These are phyloP conservation scores for Ginglymostoma cirratum DNA, from an alignment of 2,113 vertebrate genomes.

Conservation along the genomic window DNA sequence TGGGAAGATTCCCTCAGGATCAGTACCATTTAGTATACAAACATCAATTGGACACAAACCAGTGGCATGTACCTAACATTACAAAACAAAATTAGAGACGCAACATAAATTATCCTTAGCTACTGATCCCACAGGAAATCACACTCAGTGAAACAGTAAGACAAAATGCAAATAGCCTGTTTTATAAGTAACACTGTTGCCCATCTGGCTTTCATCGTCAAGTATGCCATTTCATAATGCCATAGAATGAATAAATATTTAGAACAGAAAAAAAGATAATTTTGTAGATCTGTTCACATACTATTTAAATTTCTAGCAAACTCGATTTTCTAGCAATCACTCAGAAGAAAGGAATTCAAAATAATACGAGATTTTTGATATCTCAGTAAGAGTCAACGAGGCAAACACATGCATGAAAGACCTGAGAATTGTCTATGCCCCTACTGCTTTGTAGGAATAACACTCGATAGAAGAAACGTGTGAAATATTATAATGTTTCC, in stretches of 20 bases:
- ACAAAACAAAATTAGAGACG: background rate
- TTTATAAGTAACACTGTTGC: background rate
- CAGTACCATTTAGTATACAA: background rate
- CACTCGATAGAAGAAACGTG: background rate
- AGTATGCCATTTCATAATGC: background rate
- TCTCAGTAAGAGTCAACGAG: background rate
- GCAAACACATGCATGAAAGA: background rate
- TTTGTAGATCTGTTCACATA: background rate
- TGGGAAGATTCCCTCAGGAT: background rate
- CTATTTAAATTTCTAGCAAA: background rate
- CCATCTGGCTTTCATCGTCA: constrained; percentile 19
- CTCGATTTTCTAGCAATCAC: background rate
- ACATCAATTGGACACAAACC: constrained; percentile 1
- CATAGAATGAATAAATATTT: background rate
- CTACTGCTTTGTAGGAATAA: background rate
- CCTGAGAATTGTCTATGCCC: background rate
- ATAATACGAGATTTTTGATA: background rate
- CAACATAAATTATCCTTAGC: constrained; percentile 14
- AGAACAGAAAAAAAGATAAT: background rate
- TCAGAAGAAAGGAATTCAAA: background rate
- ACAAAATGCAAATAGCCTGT: constrained; percentile 10
- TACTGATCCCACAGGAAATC: background rate
- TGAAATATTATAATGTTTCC: background rate
- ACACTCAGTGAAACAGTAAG: background rate
- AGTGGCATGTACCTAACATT: background rate